phyloP scores from a whole-genome alignment of 2,888 invertebrate species.

The Chymomyza fuscimana region DNA sequence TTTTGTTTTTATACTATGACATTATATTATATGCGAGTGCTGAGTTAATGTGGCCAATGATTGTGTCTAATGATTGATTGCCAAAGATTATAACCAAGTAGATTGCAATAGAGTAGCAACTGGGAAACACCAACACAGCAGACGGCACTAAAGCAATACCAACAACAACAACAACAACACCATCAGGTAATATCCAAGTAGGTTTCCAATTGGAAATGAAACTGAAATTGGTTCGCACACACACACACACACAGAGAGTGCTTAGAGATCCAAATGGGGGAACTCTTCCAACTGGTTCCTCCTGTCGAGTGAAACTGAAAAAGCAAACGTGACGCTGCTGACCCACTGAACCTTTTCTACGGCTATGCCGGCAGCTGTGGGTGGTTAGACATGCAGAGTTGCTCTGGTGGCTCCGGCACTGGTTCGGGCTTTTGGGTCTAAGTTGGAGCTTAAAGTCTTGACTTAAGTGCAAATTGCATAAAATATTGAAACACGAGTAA shows the following conservation, averaged over 20 bases:
- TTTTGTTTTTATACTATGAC: background rate
- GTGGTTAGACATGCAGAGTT: conserved; percentile 31
- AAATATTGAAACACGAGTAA: conserved; percentile 56
- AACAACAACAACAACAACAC: conserved; percentile 8
- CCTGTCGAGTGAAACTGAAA: conserved; percentile 31
- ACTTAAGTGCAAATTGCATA: conserved; percentile 61
- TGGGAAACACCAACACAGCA: background rate
- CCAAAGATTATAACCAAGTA: conserved; percentile 53
- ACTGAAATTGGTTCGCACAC: conserved; percentile 56
- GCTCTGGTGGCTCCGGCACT: conserved; percentile 24
- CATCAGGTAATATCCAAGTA: background rate
- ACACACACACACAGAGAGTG: conserved; percentile 7
- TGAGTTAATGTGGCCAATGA: conserved; percentile 68
- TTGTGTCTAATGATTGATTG: conserved; percentile 71
- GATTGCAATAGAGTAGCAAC: background rate
- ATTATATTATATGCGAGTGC: conserved; percentile 41
- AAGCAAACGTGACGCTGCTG: conserved; percentile 67
- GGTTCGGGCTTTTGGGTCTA: conserved; percentile 27
- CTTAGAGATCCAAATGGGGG: conserved; percentile 4
- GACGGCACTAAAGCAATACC: conserved; percentile 12
- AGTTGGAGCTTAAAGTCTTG: conserved; percentile 37
- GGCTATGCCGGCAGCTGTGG: conserved; percentile 42
- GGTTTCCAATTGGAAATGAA: conserved; percentile 59
- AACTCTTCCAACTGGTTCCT: conserved; percentile 53
- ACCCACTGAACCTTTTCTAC: conserved; percentile 64